These are phyloP conservation scores for Diplodus puntazzo DNA, from an alignment of 2,797 vertebrate species.

Conservation along the genomic window DNA sequence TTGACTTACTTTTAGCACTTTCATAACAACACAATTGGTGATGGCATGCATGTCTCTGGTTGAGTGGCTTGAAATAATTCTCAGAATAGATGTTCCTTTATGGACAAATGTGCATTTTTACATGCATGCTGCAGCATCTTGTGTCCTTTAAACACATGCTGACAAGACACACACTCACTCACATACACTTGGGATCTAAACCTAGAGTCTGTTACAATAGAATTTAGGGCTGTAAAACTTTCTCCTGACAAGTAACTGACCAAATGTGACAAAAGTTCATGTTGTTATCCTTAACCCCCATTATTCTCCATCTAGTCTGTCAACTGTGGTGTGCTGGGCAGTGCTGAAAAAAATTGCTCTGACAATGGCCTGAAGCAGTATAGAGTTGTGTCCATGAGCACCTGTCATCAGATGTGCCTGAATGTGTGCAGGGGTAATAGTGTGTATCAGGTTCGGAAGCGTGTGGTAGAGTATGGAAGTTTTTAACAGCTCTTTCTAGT, in stretches of 20 bases:
- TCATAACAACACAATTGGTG: conserved; percentile 44
- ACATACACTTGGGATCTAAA: conserved; percentile 26
- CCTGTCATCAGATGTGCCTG: conserved; percentile 58
- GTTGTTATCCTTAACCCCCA: conserved; percentile 72
- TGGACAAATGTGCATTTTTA: conserved; percentile 57
- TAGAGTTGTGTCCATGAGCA: conserved; percentile 56
- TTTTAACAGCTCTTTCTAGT: conserved; percentile 47
- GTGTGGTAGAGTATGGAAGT: conserved; percentile 32
- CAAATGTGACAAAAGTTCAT: conserved; percentile 73
- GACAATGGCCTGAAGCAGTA: conserved; percentile 76
- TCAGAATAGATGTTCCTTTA: conserved; percentile 63
- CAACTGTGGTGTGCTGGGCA: conserved; percentile 50
- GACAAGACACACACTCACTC: conserved; percentile 37
- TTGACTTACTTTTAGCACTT: conserved; percentile 45
- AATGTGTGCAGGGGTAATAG: conserved; percentile 41
- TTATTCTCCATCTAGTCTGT: conserved; percentile 74
- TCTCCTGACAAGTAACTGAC: conserved; percentile 69
- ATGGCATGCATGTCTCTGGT: conserved; percentile 68
- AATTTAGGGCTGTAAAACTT: conserved; percentile 51
- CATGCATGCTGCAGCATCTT: conserved; percentile 46
- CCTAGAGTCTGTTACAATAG: conserved; percentile 27
- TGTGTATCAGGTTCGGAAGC: conserved; percentile 30
- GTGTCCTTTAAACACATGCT: conserved; percentile 50
- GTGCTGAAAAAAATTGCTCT: conserved; percentile 61
- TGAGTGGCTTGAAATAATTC: conserved; percentile 63